Percentiles rank a stretch among this genome's conserved stretches.
Evolutionary conservation across 1,140 invertebrate species (phyloP).

Genomic region (Drosophila baimaii): DNA sequence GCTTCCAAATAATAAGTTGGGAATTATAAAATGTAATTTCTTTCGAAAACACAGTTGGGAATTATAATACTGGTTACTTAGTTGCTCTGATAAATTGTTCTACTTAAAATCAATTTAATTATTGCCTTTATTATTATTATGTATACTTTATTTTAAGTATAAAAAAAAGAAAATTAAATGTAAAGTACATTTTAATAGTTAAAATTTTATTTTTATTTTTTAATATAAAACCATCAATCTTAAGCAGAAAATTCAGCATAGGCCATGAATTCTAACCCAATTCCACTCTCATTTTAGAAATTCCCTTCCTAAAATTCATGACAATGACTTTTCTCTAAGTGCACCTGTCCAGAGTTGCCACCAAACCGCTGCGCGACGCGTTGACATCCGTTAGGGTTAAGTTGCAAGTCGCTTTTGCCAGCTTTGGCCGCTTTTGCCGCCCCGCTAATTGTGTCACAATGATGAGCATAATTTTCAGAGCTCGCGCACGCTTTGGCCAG

Average conservation of each 20-base stretch:
- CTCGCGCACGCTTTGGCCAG: constrained; percentile 48
- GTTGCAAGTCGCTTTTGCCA: constrained; percentile 48
- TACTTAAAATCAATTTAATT: too few relatives aligned
- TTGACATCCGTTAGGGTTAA: constrained; percentile 73
- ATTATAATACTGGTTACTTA: neutral
- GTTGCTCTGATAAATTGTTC: too few relatives aligned
- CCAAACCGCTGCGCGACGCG: constrained; percentile 30
- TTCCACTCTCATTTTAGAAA: neutral
- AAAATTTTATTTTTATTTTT: neutral
- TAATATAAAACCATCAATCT: too few relatives aligned
- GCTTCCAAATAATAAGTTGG: neutral
- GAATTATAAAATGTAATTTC: neutral
- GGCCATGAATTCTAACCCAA: neutral
- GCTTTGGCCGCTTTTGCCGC: constrained; percentile 22
- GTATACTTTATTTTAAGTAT: too few relatives aligned
- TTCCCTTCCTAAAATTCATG: too few relatives aligned
- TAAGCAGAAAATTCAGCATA: too few relatives aligned
- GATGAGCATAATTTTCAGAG: constrained; percentile 77
- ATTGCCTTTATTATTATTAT: too few relatives aligned
- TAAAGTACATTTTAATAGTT: neutral
- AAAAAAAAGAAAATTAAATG: too few relatives aligned
- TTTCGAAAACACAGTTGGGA: neutral
- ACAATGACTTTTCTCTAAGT: neutral
- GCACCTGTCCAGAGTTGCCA: constrained; percentile 50
- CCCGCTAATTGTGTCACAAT: constrained; percentile 79